Base-by-base conservation (phyloP, 2,113 vertebrate species). In the Dasyprocta punctata region DNA sequence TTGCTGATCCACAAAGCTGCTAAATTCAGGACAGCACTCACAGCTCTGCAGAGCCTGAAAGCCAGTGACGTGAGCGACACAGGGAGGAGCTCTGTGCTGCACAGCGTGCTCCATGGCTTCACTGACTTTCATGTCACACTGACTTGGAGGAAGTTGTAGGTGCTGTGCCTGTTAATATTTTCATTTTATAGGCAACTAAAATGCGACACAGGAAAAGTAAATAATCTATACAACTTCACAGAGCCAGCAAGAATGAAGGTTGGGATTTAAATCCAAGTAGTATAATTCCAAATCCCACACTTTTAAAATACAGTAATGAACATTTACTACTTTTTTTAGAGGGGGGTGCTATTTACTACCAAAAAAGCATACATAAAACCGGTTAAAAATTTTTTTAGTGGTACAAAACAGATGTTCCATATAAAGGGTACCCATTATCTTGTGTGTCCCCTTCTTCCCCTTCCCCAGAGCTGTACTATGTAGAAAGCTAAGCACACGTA, bases 261-360 rank as follows among this genome's bases (percentile, higher is more conserved):
- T 84, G 54, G 19, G 38, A 95, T 44, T 75, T 95, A 86, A 94
- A 92, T 49, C 13, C 38, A 96, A 86, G 56, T 30, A 71, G 54
- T 73, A 5, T 41, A 85, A 88, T 38, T 58, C 33, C 47, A 60
- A 54, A 54, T 33, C 28, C 61, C 22, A 82, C 41, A 65, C 38
- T 81, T 81, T 87, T 78, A 86, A 82, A 93, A 93, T 60, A 85
- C 9, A 67, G 28, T 33, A 81, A 89, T 13, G 75, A 89, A 28
- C 65, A 73, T 61, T 92, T 63, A 56, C 81, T 49, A 58, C 44
- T 67, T 86, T 28, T 67, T 67, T 26, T n/a, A 3, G 38, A 12
- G 41, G 71, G 24, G 44, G 28, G 19, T 16, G 5, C 19, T 67
- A 49, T 86, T 52, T 52, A 52, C 30, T 63, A 47, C 24, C 5